Percentiles rank a stretch among this genome's conserved stretches.
Evolutionary conservation across 2,113 vertebrate species (phyloP).

Genomic region (Amphilophus citrinellus): DNA sequence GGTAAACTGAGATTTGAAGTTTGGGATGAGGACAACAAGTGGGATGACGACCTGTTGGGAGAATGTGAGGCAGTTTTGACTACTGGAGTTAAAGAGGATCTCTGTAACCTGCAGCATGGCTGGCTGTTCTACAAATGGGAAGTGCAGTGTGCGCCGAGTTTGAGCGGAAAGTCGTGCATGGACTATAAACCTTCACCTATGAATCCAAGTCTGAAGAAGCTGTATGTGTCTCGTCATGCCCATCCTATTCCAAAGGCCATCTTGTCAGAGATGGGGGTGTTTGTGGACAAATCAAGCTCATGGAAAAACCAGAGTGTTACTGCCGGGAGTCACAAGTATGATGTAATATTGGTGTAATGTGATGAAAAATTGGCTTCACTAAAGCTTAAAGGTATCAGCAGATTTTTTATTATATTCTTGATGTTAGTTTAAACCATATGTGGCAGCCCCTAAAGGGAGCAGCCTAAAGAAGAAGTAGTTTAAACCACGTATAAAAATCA

Average conservation of each 20-base stretch:
- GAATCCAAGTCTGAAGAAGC: constrained; percentile 57
- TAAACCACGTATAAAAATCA: too few species aligned
- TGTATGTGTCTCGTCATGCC: constrained; percentile 79
- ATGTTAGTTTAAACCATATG: too few species aligned
- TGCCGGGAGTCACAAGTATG: not conserved
- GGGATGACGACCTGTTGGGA: constrained; percentile 85
- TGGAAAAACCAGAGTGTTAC: constrained; percentile 31
- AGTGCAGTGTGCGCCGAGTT: constrained; percentile 77
- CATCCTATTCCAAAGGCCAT: constrained; percentile 66
- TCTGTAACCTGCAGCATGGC: constrained; percentile 79
- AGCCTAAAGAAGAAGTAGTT: too few species aligned
- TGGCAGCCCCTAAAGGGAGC: too few species aligned
- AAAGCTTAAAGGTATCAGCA: not conserved
- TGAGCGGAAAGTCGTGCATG: constrained; percentile 74
- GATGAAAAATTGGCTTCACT: not conserved
- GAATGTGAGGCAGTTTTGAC: constrained; percentile 58
- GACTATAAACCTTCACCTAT: constrained; percentile 81
- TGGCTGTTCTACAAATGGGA: constrained; percentile 70
- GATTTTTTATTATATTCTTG: too few species aligned
- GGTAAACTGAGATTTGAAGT: constrained; percentile 81
- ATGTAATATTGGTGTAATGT: not conserved
- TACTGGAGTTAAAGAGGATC: constrained; percentile 35
- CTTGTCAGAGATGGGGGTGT: constrained; percentile 77
- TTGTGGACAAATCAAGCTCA: constrained; percentile 30
- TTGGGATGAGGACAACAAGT: constrained; percentile 85